Base-by-base conservation (phyloP, 1,140 invertebrate genomes). In the Drosophila lacertosa region DNA sequence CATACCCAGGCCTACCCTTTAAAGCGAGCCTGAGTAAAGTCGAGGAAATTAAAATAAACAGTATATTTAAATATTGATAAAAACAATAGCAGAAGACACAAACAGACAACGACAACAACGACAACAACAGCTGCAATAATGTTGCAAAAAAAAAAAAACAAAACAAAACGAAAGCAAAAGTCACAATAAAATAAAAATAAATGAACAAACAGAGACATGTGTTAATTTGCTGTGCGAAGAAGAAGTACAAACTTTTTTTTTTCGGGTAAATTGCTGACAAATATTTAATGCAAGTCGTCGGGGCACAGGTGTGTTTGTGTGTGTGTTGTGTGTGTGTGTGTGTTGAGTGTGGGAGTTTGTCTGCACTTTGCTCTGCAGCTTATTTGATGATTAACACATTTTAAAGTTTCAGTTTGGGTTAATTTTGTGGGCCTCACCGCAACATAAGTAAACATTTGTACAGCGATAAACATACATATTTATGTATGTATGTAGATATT, bases 371-470 rank as follows among this genome's bases (percentile, higher is more conserved):
- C 26, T 4, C 26, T 22, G 4, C 53, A 66, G 45, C 40, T 44
- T 57, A 62, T 57, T 76, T 65, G 68, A 74, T 81, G 82, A 84
- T 84, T 84, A 88, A 88, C 82, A 88, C 81, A 88, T 81, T 67
- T 63, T 47, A 53, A 45, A 72, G 58, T 76, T 39, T 37, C 18
- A 2, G 40, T 32, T 32, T 37, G 35, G 33, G 40, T 57, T 77
- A 88, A 84, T 84, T 84, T 84, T 77, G 82, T 74, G 77, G 77
- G n/a, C n/a, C n/a, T n/a, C 69, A 69, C 70, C 59, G 54, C 60
- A 74, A 65, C 65, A 72, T 73, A 88, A 45, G 74, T 86, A 86
- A 86, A 86, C 74, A 86, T 88, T 86, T 82, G 68, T 62, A 64
- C 62, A 59, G 66, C 39, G 58, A n/a, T n/a, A n/a, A n/a, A n/a